Conservation (phyloP, 2,113 vertebrate species). For the Gopherus evgoodei region DNA sequence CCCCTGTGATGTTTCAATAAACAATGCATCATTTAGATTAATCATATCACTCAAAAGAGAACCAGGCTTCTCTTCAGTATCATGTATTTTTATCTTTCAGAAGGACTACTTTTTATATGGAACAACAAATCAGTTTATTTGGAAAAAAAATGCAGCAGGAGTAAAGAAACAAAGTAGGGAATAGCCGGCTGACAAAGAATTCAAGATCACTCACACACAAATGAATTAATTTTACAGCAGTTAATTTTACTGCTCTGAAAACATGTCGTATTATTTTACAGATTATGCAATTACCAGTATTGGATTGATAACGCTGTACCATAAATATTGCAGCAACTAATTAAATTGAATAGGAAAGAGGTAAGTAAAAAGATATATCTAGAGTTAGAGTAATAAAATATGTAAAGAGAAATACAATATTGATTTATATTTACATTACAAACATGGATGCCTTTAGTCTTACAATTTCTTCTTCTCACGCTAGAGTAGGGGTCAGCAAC, state of each 20-base stretch:
- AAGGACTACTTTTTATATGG: not conserved
- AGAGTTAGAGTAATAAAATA: slow-evolving; percentile 23
- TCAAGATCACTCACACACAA: not conserved
- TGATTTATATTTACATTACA: slow-evolving; percentile 22
- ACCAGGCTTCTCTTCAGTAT: not conserved
- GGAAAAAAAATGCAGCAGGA: not conserved
- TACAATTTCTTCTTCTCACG: not conserved
- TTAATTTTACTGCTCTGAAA: slow-evolving; percentile 49
- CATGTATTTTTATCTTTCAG: not conserved
- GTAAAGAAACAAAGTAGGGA: not conserved
- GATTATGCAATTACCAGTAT: slow-evolving; percentile 42
- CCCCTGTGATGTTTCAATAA: not conserved
- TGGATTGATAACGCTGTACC: slow-evolving; percentile 32
- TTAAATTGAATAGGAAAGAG: slow-evolving; percentile 37
- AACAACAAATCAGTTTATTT: not conserved
- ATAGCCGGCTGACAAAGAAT: not conserved
- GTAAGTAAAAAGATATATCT: not conserved
- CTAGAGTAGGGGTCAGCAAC: not conserved
- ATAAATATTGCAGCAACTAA: slow-evolving; percentile 52
- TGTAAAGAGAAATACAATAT: not conserved
- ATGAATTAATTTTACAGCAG: slow-evolving; percentile 15
- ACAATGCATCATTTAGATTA: not conserved
- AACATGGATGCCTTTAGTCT: slow-evolving; percentile 3
- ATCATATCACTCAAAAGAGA: not conserved
- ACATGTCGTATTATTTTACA: slow-evolving; percentile 30